Base-by-base conservation (phyloP, 2,113 vertebrate genomes). In the Cyanistes caeruleus region DNA sequence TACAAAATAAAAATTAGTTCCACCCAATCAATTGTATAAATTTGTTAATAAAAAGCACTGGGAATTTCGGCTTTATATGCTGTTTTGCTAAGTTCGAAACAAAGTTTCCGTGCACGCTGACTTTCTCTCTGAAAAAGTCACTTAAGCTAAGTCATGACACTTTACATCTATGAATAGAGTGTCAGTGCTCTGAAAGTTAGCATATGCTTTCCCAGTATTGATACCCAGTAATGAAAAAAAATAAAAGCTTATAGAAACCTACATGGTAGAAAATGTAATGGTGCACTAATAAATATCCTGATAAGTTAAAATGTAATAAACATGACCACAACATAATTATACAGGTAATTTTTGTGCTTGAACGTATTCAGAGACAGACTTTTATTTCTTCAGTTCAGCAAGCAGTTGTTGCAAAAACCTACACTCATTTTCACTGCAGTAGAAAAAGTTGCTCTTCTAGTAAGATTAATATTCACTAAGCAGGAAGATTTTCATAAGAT, bases 401-500 rank as follows among this genome's bases (percentile, higher is more conserved):
- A 77, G 48, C 23, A 69, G 23, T 13, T 77, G 52, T 48, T 74
- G 23, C 30, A 92, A 76, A 91, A 89, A 84, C 12, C 76, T 60
- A 67, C 11, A 1, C 15, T 43, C 5, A 4, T 5, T 53, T 0
- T 1, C 13, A 76, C 43, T 9, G 21, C n/a, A 16, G 73, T 0
- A 62, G n/a, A 60, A 91, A 62, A 72, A n/a, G 23, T 1, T 52
- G 12, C 35, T 48, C 39, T 55, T 49, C 27, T 25, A 83, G 2
- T 43, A 84, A 63, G 46, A 24, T 49, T 31, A 83, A 77, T 30
- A 72, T 33, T 93, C 67, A 75, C 23, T 37, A 85, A 85, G 19
- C 8, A 67, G 16, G 4, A 53, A 69, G 74, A 78, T n/a, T 89
- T 87, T 41, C 33, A 52, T 39, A 60, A 86, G 37, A 68, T n/a